Conservation (phyloP, 2,888 invertebrate genomes). For the Ornithoptera priamus region DNA sequence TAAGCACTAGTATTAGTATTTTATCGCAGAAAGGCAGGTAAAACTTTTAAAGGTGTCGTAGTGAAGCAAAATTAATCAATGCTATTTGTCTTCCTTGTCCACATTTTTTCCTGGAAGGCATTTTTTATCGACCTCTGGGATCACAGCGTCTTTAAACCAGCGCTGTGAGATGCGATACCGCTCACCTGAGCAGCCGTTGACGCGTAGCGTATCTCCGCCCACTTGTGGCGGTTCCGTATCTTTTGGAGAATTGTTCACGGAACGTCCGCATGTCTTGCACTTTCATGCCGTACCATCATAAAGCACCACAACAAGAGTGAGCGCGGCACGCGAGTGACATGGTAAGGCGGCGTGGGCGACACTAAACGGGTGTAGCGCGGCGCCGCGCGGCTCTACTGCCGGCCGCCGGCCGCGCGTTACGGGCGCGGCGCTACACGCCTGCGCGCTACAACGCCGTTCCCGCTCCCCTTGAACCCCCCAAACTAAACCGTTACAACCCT, state of each 20-base stretch:
- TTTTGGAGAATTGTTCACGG: slow-evolving; percentile 62
- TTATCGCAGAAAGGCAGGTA: slow-evolving; percentile 2
- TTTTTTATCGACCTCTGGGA: slow-evolving; percentile 70
- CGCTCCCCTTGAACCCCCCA: slow-evolving; percentile 34
- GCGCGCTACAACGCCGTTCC: slow-evolving; percentile 31
- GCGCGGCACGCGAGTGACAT: slow-evolving; percentile 70
- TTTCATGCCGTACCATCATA: slow-evolving; percentile 77
- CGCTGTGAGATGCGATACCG: slow-evolving; percentile 63
- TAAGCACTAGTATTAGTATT: not conserved
- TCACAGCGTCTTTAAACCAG: slow-evolving; percentile 60
- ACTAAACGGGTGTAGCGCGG: slow-evolving; percentile 52
- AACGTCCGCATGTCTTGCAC: slow-evolving; percentile 76
- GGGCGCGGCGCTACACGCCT: slow-evolving; percentile 56
- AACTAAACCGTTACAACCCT: slow-evolving; percentile 35
- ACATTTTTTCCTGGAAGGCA: slow-evolving; percentile 39
- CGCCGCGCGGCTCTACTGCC: slow-evolving; percentile 37
- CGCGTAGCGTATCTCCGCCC: slow-evolving; percentile 68
- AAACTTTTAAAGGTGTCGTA: not conserved
- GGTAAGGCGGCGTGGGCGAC: slow-evolving; percentile 50
- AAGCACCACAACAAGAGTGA: slow-evolving; percentile 73
- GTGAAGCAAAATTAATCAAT: slow-evolving; percentile 22
- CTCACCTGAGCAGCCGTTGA: slow-evolving; percentile 73
- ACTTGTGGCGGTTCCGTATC: slow-evolving; percentile 70
- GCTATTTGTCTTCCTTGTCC: slow-evolving; percentile 30
- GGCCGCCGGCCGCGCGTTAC: slow-evolving; percentile 43